These are phyloP conservation scores for Ecliptopera silaceata DNA, from an alignment of 2,888 invertebrate genomes.

Conservation along the genomic window DNA sequence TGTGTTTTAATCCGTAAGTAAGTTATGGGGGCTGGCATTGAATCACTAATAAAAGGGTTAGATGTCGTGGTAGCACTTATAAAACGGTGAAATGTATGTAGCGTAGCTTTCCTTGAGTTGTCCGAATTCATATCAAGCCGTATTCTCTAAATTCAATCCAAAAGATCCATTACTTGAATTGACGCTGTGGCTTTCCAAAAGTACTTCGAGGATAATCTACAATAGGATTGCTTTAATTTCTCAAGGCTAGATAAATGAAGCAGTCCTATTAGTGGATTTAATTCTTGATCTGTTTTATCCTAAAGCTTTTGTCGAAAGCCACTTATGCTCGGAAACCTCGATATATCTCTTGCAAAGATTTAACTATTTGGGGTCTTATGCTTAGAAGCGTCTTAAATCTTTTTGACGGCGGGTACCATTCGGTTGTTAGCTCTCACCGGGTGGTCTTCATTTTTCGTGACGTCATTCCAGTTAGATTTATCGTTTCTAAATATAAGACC, in stretches of 20 bases:
- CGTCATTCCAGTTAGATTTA: neutral
- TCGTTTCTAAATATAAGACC: too few species aligned
- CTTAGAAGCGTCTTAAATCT: neutral
- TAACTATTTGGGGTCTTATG: neutral
- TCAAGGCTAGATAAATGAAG: neutral
- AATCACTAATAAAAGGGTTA: constrained; percentile 43
- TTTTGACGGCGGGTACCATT: neutral
- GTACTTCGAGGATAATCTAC: neutral
- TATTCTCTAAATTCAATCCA: constrained; percentile 6
- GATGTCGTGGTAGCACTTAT: constrained; percentile 52
- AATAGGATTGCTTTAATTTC: neutral
- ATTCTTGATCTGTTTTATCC: too few species aligned
- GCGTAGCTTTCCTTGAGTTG: constrained; percentile 29
- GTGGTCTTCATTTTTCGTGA: neutral
- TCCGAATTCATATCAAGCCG: neutral
- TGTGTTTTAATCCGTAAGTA: constrained; percentile 27
- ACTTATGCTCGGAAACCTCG: too few species aligned
- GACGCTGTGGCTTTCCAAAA: neutral
- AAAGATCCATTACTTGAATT: neutral
- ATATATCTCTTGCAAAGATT: too few species aligned
- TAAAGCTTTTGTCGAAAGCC: too few species aligned
- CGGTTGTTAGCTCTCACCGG: too few species aligned
- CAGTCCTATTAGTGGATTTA: neutral
- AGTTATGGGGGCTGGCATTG: constrained; percentile 20
- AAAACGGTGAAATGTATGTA: constrained; percentile 28